phyloP scores from a whole-genome alignment of 2,797 vertebrate genomes.

The Rhinophrynus dorsalis region DNA sequence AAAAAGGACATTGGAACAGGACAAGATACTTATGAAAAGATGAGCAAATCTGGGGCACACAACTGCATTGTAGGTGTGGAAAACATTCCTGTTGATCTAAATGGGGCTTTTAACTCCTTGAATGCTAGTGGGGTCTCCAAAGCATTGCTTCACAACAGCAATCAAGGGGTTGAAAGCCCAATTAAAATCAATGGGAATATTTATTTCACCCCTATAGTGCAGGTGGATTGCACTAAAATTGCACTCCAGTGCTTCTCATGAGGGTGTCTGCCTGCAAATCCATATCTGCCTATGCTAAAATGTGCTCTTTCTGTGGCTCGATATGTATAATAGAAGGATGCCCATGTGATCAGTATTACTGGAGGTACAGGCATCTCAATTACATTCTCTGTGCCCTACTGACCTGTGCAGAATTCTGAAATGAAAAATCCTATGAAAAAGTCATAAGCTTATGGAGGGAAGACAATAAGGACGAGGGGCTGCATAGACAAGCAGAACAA shows the following conservation, averaged over 20 bases:
- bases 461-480: neutral
- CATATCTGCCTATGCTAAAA: neutral
- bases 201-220: no score
- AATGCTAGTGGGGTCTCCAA: no score
- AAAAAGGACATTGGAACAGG: no score
- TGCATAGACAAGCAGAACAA: neutral
- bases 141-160: no score
- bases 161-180: no score
- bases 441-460: conserved; percentile 1
- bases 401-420: neutral
- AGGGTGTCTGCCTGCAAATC: neutral
- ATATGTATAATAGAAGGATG: neutral
- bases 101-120: no score
- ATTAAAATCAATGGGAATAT: no score
- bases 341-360: neutral
- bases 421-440: conserved; percentile 5
- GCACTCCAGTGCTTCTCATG: neutral
- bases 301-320: neutral
- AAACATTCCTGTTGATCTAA: no score
- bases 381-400: conserved; percentile 11
- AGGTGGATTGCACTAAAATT: no score
- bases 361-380: neutral
- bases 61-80: no score
- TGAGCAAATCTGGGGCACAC: no score
- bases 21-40: no score